phyloP scores from a whole-genome alignment of 2,797 vertebrate species.

The Remorina albescens region DNA sequence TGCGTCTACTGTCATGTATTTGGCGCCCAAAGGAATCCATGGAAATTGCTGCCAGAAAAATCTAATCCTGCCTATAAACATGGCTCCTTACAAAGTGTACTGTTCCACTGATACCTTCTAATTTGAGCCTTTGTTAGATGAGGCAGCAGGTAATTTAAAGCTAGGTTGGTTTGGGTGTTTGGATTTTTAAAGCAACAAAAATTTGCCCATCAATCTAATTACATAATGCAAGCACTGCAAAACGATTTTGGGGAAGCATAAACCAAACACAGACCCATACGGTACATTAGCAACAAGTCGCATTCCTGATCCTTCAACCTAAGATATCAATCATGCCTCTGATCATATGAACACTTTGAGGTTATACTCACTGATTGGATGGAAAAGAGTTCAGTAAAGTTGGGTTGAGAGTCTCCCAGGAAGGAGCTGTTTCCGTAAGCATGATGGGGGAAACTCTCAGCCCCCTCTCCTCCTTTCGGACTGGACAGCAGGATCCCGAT shows the following conservation, averaged over 20 bases:
- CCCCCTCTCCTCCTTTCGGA: constrained; percentile 80
- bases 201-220: constrained; percentile 23
- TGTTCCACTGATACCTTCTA: constrained; percentile 34
- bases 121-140: constrained; percentile 36
- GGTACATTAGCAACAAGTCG: not conserved
- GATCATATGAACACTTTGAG: not conserved
- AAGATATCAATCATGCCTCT: constrained; percentile 1
- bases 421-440: constrained; percentile 94
- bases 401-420: constrained; percentile 93
- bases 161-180: constrained; percentile 21
- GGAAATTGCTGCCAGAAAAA: constrained; percentile 21
- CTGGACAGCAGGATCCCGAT: constrained; percentile 89
- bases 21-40: constrained; percentile 30
- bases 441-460: constrained; percentile 91
- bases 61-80: constrained; percentile 42
- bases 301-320: not conserved
- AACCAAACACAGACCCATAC: not conserved
- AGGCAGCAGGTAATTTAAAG: constrained; percentile 53
- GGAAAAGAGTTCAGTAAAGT: constrained; percentile 96
- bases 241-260: not conserved
- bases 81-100: constrained; percentile 19
- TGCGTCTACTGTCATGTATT: constrained; percentile 45
- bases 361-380: constrained; percentile 87
- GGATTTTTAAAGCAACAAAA: constrained; percentile 23
- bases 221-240: constrained; percentile 9